Base-by-base conservation (phyloP, 2,113 vertebrate species). In the Nesoenas mayeri region DNA sequence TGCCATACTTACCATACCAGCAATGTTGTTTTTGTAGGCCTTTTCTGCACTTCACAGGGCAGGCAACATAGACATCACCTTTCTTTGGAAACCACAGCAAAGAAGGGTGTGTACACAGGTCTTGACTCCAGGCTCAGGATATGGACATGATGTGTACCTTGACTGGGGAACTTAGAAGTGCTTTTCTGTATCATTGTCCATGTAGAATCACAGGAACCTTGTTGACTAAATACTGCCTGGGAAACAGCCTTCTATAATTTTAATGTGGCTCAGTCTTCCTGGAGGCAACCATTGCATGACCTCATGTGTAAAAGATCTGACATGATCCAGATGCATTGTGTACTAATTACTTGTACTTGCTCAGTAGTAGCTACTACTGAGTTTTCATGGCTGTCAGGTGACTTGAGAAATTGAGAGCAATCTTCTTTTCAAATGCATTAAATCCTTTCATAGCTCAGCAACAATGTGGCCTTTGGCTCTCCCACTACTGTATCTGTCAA, bases 51-150 rank as follows among this genome's bases (percentile, higher is more conserved):
- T 62, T 82, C 56, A 36, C 9, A 57, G 32, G 3, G 18, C 1
- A 2, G n/a, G 12, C 44, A 82, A 65, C 19, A 2, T 13, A 10
- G 14, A 17, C 16, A 82, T 12, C 29, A 25, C 1, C 10, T 34
- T 64, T 42, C 51, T 83, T 31, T 28, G 54, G 58, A 61, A 83
- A 80, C 31, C 34, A 42, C 29, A 64, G 28, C 53, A 38, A 65
- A 74, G 24, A 32, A 48, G 12, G 8, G 2, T 19, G 6, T 0
- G 0, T 25, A 31, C 28, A 54, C 50, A 48, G 12, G 13, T 71
- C 53, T 50, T 51, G 25, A 25, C 31, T 85, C 3, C 4, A 38
- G 51, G 14, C 17, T 90, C 32, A 40, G n/a, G 28, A 36, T 58
- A 40, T 47, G 72, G 25, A 58, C 40, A 58, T 13, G 71, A 21